Evolutionary conservation across 2,113 vertebrate genomes (phyloP).

Genomic region (Xiphorhynchus elegans): DNA sequence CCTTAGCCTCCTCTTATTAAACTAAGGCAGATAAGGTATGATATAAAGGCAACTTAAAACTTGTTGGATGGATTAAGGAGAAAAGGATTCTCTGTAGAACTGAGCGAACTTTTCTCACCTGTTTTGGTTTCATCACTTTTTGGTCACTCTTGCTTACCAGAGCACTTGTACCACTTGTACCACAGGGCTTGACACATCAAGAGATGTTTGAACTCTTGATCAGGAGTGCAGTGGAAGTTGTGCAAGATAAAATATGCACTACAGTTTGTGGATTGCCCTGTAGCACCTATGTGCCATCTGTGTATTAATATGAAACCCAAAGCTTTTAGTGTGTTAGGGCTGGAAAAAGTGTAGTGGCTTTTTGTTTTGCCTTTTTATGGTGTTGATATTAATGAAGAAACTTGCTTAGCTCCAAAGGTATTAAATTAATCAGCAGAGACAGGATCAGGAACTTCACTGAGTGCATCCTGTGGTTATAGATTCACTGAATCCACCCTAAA

Average conservation of each 20-base stretch:
- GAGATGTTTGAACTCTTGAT: neutral
- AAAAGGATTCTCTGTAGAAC: neutral
- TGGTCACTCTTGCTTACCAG: neutral
- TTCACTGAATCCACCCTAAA: neutral
- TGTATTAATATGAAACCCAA: neutral
- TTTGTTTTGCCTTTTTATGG: neutral
- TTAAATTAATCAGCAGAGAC: neutral
- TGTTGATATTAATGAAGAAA: neutral
- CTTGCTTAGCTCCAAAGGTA: neutral
- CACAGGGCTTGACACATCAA: neutral
- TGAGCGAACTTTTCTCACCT: neutral
- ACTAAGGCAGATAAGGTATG: neutral
- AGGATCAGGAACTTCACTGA: neutral
- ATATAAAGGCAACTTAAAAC: neutral
- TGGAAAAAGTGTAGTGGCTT: neutral
- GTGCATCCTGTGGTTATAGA: neutral
- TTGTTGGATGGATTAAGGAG: neutral
- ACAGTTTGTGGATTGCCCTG: neutral
- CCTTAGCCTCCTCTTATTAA: neutral
- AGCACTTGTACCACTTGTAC: fast-evolving
- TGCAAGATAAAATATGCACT: neutral
- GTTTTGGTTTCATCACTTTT: neutral
- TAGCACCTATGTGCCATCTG: neutral
- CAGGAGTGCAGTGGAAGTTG: neutral
- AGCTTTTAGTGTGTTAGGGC: neutral